Percentiles rank a stretch among this genome's conserved stretches.
These are phyloP conservation scores for Lagorchestes hirsutus DNA, from an alignment of 2,797 vertebrate genomes.

Conservation along the genomic window DNA sequence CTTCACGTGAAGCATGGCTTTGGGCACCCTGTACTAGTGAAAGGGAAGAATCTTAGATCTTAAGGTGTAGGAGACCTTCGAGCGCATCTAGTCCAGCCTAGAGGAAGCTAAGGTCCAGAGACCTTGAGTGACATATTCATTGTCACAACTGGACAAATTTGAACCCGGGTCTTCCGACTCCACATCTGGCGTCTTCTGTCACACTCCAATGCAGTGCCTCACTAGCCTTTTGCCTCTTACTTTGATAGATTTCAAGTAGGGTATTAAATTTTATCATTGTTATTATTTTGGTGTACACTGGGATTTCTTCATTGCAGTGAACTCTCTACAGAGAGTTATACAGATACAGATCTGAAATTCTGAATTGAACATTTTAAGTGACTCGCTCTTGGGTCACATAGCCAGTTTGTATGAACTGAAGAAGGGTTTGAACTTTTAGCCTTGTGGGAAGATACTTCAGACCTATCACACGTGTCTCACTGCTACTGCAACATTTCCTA, in stretches of 20 bases:
- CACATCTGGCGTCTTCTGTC: not conserved
- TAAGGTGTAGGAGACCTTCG: not conserved
- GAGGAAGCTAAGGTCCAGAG: not conserved
- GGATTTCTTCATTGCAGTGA: not conserved
- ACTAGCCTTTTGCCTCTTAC: not conserved
- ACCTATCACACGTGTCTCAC: not conserved
- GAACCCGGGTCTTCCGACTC: not conserved
- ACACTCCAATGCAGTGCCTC: not conserved
- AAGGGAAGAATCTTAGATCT: not conserved
- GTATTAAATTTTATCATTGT: not conserved
- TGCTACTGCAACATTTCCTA: not conserved
- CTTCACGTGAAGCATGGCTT: not conserved
- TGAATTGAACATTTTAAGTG: not conserved
- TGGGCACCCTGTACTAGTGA: not conserved
- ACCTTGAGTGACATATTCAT: not conserved
- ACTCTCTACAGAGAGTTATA: not conserved
- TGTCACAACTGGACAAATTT: not conserved
- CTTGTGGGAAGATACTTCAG: not conserved
- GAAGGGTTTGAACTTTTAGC: not conserved
- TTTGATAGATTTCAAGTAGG: not conserved
- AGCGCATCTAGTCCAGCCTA: not conserved
- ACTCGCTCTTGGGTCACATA: not conserved
- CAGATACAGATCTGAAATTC: not conserved
- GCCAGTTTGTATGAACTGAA: not conserved
- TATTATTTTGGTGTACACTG: not conserved